Evolutionary conservation across 1,140 invertebrate species (phyloP).

Genomic region (Batillaria attramentaria): DNA sequence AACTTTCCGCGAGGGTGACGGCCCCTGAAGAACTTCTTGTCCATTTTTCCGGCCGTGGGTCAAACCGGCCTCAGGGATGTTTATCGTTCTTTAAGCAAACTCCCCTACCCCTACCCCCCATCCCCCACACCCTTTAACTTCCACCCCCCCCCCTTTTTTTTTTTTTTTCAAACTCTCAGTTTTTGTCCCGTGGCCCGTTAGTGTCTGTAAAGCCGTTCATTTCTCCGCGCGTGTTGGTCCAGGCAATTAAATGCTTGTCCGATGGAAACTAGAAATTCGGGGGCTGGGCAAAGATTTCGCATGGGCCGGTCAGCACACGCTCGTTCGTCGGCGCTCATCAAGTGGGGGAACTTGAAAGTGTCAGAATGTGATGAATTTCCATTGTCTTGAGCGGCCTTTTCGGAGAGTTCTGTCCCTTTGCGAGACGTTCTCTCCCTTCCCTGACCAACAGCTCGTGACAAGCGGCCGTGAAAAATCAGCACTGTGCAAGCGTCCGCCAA

Average conservation of each 20-base stretch:
- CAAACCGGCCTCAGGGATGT: background rate
- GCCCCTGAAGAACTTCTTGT: no score
- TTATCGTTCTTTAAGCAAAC: background rate
- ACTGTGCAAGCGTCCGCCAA: background rate
- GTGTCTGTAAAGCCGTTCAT: background rate
- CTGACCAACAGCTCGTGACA: background rate
- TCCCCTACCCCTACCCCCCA: background rate
- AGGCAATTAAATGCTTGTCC: constrained; percentile 3
- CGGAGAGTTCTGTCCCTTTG: background rate
- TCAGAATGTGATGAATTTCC: background rate
- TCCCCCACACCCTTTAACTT: background rate
- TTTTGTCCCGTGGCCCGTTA: background rate
- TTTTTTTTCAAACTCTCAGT: background rate
- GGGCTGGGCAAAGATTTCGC: no score
- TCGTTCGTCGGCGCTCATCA: background rate
- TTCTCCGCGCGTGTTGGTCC: no score
- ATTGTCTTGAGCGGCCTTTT: constrained; percentile 1
- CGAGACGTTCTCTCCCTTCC: background rate
- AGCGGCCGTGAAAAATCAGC: background rate
- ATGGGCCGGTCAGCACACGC: no score
- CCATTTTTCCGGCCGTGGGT: background rate
- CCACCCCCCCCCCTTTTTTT: background rate
- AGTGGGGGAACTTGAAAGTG: constrained; percentile 4
- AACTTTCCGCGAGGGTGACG: no score
- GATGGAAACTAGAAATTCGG: background rate